Percentiles rank a stretch among this genome's conserved stretches.
These are phyloP conservation scores for Neoitamus cyanurus DNA, from an alignment of 2,888 invertebrate genomes.

Conservation along the genomic window DNA sequence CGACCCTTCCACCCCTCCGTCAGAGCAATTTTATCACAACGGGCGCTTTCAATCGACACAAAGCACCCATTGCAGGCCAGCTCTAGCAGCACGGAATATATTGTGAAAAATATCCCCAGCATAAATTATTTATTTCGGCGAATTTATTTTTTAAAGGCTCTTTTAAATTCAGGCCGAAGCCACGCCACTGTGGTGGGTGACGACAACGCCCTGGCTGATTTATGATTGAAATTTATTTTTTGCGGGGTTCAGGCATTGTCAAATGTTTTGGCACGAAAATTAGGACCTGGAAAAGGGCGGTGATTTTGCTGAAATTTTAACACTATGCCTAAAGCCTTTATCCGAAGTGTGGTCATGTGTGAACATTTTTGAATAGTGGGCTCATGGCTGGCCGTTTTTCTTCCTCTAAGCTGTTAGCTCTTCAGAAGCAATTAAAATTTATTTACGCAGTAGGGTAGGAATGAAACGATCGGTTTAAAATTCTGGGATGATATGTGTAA, in stretches of 20 bases:
- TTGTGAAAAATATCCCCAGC: neutral
- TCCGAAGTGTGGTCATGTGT: neutral
- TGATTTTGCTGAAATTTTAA: neutral
- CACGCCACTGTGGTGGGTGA: neutral
- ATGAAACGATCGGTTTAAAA: no score
- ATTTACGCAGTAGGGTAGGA: neutral
- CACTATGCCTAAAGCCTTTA: neutral
- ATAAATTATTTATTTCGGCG: neutral
- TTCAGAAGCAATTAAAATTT: neutral
- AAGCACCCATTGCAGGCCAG: neutral
- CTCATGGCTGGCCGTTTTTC: neutral
- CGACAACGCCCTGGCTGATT: neutral
- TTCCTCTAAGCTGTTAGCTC: neutral
- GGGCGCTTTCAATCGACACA: neutral
- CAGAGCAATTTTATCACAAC: neutral
- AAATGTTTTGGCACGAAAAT: neutral
- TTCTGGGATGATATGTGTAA: no score
- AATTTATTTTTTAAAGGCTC: neutral
- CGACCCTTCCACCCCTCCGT: neutral
- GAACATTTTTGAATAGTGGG: neutral
- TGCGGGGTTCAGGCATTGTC: neutral
- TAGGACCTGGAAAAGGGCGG: neutral
- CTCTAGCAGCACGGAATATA: neutral
- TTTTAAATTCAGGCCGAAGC: neutral
- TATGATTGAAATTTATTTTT: neutral